Conservation (phyloP, 2,797 vertebrate genomes). For the Alectoris magna region DNA sequence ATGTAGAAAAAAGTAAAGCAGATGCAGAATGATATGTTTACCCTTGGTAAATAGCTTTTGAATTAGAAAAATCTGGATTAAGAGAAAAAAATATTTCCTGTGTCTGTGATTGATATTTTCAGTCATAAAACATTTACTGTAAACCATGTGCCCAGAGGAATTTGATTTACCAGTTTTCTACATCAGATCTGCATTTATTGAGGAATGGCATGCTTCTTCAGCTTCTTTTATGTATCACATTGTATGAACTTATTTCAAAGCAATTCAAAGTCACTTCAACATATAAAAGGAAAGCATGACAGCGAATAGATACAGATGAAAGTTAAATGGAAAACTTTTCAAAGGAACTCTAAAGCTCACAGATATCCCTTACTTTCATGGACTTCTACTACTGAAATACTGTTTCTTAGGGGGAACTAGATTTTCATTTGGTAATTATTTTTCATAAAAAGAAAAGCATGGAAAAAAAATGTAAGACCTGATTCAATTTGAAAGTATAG, state of each 20-base stretch:
- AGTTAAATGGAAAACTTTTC: background rate
- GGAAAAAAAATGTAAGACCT: background rate
- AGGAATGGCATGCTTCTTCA: background rate
- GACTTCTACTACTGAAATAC: background rate
- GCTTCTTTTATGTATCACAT: background rate
- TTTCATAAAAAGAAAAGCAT: background rate
- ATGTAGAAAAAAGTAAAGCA: background rate
- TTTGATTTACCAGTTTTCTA: slow-evolving; percentile 47
- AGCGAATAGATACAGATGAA: background rate
- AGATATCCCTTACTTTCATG: background rate
- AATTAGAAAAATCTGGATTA: slow-evolving; percentile 60
- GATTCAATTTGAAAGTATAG: background rate
- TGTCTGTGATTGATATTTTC: slow-evolving; percentile 44
- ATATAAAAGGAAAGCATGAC: slow-evolving; percentile 6
- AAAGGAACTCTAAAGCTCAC: background rate
- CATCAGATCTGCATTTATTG: background rate
- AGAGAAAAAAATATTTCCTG: background rate
- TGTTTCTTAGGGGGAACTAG: background rate
- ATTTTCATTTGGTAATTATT: background rate
- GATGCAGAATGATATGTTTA: slow-evolving; percentile 41
- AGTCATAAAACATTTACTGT: slow-evolving; percentile 20
- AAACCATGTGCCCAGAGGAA: slow-evolving; percentile 36
- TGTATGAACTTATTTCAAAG: slow-evolving; percentile 26
- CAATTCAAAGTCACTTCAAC: slow-evolving; percentile 2
- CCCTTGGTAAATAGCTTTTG: slow-evolving; percentile 4